These are phyloP conservation scores for Trichomycterus rosablanca DNA, from an alignment of 2,113 vertebrate genomes.

Conservation along the genomic window DNA sequence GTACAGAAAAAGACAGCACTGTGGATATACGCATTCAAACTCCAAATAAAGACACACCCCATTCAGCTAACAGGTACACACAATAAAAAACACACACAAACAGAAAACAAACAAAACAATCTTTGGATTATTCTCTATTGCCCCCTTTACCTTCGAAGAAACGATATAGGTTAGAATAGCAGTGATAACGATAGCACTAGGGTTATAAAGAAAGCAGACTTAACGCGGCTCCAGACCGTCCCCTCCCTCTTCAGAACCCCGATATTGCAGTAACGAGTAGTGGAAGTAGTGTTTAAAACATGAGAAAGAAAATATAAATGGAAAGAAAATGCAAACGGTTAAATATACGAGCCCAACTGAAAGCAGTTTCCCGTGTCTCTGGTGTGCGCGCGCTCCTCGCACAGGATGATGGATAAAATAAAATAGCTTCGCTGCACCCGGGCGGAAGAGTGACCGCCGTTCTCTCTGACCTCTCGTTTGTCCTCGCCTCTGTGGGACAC, in stretches of 20 bases:
- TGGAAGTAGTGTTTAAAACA: conserved; percentile 37
- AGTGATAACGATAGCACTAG: conserved; percentile 53
- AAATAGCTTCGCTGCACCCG: conserved; percentile 51
- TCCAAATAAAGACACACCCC: conserved; percentile 53
- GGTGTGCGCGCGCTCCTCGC: conserved; percentile 48
- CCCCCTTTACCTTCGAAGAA: conserved; percentile 60
- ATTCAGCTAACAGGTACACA: conserved; percentile 57
- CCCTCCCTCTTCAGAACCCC: conserved; percentile 31
- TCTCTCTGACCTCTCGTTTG: conserved; percentile 51
- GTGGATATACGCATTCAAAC: conserved; percentile 68
- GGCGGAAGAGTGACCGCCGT: conserved; percentile 58
- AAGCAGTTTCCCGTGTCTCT: conserved; percentile 7
- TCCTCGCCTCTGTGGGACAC: conserved; percentile 46
- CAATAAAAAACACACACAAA: conserved; percentile 45
- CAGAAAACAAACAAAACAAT: conserved; percentile 62
- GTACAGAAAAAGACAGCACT: conserved; percentile 76
- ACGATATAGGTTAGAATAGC: conserved; percentile 58
- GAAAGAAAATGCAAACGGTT: background rate
- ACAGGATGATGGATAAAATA: conserved; percentile 44
- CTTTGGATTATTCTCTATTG: conserved; percentile 75
- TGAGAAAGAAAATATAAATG: conserved; percentile 5
- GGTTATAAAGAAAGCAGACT: conserved; percentile 58
- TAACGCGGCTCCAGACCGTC: conserved; percentile 48
- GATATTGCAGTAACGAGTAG: conserved; percentile 40
- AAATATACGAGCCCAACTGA: conserved; percentile 18